phyloP scores from a whole-genome alignment of 2,113 vertebrate species.

The Eretmochelys imbricata region DNA sequence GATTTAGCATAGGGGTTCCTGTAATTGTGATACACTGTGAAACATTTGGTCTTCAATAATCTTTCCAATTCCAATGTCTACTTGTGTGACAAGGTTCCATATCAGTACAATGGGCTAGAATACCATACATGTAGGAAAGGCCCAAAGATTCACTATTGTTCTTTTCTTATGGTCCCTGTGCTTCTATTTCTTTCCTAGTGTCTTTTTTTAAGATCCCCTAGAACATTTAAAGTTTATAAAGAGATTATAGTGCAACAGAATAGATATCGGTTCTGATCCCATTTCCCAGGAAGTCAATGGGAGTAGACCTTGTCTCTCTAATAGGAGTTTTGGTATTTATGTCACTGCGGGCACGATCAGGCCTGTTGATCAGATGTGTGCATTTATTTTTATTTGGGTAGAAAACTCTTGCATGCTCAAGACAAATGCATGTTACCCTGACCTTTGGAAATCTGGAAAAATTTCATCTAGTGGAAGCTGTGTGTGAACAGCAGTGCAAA shows the following conservation, averaged over 20 bases:
- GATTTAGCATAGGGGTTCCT: neutral
- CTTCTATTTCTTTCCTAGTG: conserved; percentile 6
- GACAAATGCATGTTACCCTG: neutral
- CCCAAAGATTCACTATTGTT: neutral
- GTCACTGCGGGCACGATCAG: neutral
- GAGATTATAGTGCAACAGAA: neutral
- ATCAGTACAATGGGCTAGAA: neutral
- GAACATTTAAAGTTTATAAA: neutral
- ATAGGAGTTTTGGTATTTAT: neutral
- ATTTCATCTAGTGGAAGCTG: conserved; percentile 9
- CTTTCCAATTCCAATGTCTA: neutral
- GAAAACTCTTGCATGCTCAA: conserved; percentile 2
- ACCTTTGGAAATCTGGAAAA: conserved; percentile 10
- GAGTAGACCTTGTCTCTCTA: neutral
- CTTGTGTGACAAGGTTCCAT: neutral
- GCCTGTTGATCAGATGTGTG: neutral
- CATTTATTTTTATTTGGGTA: neutral
- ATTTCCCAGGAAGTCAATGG: neutral
- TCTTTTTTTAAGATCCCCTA: neutral
- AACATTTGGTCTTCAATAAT: neutral
- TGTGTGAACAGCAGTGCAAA: conserved; percentile 2
- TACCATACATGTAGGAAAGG: neutral
- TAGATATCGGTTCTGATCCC: neutral
- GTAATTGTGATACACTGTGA: neutral
- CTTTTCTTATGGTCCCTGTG: neutral